Evolutionary conservation across 1,140 invertebrate species (phyloP).

Genomic region (Dinoponera quadriceps): DNA sequence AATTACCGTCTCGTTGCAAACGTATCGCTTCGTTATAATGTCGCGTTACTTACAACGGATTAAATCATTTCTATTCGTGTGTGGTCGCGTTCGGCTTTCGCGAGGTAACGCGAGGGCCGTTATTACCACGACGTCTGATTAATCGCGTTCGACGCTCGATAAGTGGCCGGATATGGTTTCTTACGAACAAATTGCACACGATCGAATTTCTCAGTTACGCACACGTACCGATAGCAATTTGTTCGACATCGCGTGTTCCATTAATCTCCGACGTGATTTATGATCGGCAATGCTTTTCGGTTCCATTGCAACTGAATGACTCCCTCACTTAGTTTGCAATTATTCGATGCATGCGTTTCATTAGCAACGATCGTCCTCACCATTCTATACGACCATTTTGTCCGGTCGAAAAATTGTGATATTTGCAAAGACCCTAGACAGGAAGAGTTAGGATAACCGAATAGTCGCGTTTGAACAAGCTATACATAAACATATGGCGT

Average conservation of each 20-base stretch:
- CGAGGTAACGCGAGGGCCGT: neutral
- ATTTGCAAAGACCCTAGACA: neutral
- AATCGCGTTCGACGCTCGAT: constrained; percentile 24
- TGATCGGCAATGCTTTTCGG: neutral
- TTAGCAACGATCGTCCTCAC: too few relatives aligned
- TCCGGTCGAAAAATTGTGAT: neutral
- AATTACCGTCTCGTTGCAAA: neutral
- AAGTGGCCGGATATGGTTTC: neutral
- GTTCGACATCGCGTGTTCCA: neutral
- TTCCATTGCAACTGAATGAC: neutral
- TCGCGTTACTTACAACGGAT: constrained; percentile 33
- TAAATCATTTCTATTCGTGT: constrained; percentile 11
- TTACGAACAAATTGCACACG: constrained; percentile 3
- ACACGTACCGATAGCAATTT: constrained; percentile 3
- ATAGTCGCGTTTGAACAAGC: neutral
- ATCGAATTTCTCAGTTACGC: constrained; percentile 10
- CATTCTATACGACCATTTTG: neutral
- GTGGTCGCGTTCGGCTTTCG: constrained; percentile 17
- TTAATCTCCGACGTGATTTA: constrained; percentile 10
- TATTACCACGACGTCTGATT: constrained; percentile 41
- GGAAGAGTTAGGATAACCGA: neutral
- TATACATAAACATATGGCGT: constrained; percentile 13
- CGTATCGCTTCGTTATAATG: neutral
- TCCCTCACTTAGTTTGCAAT: neutral
- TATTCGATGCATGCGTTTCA: neutral